phyloP scores from a whole-genome alignment of 53 echinoderm and acorn worm species.

The Henricia sp. region DNA sequence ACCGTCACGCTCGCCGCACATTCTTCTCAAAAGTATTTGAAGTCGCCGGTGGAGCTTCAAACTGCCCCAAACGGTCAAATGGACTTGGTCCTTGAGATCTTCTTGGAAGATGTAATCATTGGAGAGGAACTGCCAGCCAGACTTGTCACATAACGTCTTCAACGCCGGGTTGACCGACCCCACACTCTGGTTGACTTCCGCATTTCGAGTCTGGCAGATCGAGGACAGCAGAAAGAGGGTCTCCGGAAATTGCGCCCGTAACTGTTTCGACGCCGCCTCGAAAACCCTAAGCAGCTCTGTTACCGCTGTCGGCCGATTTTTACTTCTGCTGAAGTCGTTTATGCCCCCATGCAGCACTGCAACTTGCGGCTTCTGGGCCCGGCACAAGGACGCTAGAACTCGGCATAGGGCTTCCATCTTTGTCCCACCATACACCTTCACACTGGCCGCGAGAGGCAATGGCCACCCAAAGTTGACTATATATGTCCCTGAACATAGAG shows the following conservation, averaged over 20 bases:
- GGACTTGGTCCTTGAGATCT: conserved; percentile 35
- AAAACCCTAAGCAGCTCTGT: conserved; percentile 4
- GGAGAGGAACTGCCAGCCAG: conserved; percentile 8
- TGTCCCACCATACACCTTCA: conserved; percentile 12
- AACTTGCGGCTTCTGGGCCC: neutral
- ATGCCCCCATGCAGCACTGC: conserved; percentile 14
- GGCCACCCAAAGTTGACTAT: conserved; percentile 14
- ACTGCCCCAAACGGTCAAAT: conserved; percentile 10
- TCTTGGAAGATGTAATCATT: conserved; percentile 26
- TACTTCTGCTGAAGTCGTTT: conserved; percentile 9
- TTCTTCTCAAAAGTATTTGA: conserved; percentile 6
- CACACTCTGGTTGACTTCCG: neutral
- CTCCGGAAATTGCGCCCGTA: neutral
- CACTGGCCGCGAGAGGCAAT: neutral
- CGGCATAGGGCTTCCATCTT: conserved; percentile 22
- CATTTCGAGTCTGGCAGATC: conserved; percentile 16
- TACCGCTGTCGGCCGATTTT: neutral
- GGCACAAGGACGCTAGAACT: neutral
- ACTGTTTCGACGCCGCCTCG: conserved; percentile 1
- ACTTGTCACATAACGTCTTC: neutral
- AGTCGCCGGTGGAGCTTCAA: conserved; percentile 14
- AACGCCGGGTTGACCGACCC: neutral
- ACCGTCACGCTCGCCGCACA: neutral
- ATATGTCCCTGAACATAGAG: conserved; percentile 24
- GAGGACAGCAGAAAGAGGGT: neutral